phyloP scores from a whole-genome alignment of 2,797 vertebrate genomes.

The Bovichtus variegatus region DNA sequence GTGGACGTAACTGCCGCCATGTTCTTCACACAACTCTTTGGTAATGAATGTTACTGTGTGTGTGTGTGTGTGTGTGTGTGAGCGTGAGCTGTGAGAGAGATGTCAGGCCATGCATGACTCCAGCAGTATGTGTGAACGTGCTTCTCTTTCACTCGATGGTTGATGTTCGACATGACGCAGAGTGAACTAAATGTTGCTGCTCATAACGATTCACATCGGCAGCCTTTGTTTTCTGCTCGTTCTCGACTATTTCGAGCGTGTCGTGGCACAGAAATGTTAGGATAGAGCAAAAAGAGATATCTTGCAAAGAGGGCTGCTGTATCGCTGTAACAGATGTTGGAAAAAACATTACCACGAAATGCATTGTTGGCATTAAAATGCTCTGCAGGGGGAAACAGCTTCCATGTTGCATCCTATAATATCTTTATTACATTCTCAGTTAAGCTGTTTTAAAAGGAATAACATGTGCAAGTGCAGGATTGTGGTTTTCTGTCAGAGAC shows the following conservation, averaged over 20 bases:
- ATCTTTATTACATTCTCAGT: conserved; percentile 42
- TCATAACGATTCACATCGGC: conserved; percentile 41
- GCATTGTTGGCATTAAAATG: conserved; percentile 49
- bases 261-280: conserved; percentile 41
- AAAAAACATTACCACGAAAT: conserved; percentile 41
- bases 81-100: conserved; percentile 27
- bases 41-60: conserved; percentile 41
- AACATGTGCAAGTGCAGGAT: too few relatives aligned
- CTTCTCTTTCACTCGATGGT: conserved; percentile 43
- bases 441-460: conserved; percentile 26
- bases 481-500: too few relatives aligned
- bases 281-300: conserved; percentile 36
- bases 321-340: conserved; percentile 15
- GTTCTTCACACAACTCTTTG: conserved; percentile 31
- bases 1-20: conserved; percentile 35
- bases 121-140: conserved; percentile 41
- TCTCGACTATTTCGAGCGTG: conserved; percentile 21
- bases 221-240: conserved; percentile 37
- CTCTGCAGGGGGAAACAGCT: conserved; percentile 43
- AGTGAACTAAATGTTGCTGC: conserved; percentile 50
- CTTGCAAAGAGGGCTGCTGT: conserved; percentile 29
- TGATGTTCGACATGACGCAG: conserved; percentile 40
- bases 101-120: conserved; percentile 29
- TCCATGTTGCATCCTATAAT: conserved; percentile 34
- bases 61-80: conserved; percentile 26